Conservation (phyloP, 1,140 invertebrate species). For the Periplaneta americana region DNA sequence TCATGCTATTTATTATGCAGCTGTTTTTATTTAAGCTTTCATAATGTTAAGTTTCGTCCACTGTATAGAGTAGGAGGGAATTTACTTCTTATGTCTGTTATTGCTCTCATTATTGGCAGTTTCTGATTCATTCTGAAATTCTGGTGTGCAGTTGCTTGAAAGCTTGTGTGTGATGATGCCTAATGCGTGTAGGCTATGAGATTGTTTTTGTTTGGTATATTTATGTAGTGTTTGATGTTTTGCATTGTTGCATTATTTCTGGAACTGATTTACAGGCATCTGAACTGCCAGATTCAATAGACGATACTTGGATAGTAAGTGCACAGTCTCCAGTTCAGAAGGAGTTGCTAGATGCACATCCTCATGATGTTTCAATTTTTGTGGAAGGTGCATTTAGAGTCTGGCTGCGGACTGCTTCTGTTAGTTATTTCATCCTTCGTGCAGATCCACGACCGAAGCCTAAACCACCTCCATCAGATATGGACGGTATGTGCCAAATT, state of each 20-base stretch:
- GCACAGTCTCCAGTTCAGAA: conserved; percentile 76
- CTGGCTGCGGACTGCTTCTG: conserved; percentile 65
- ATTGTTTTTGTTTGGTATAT: neutral
- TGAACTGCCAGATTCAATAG: conserved; percentile 67
- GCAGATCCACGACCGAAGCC: conserved; percentile 49
- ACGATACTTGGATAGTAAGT: conserved; percentile 93
- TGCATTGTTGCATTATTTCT: no score
- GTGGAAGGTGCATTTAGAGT: conserved; percentile 85
- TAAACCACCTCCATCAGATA: conserved; percentile 32
- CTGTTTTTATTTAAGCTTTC: no score
- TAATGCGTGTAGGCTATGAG: neutral
- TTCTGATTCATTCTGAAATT: no score
- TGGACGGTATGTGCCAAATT: conserved; percentile 53
- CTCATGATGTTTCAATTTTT: conserved; percentile 61
- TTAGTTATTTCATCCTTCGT: conserved; percentile 83
- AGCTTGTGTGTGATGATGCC: neutral
- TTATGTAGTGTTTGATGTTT: no score
- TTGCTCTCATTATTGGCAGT: no score
- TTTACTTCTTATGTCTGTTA: no score
- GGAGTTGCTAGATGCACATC: conserved; percentile 65
- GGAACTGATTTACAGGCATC: conserved; percentile 45
- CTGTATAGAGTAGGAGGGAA: no score
- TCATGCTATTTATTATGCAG: no score
- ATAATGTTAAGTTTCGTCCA: no score
- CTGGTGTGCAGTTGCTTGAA: neutral